Evolutionary conservation across 2,797 vertebrate genomes (phyloP), one percentile per base, ranked within the genome.

Genomic region (Chlorospingus semifuscus): DNA sequence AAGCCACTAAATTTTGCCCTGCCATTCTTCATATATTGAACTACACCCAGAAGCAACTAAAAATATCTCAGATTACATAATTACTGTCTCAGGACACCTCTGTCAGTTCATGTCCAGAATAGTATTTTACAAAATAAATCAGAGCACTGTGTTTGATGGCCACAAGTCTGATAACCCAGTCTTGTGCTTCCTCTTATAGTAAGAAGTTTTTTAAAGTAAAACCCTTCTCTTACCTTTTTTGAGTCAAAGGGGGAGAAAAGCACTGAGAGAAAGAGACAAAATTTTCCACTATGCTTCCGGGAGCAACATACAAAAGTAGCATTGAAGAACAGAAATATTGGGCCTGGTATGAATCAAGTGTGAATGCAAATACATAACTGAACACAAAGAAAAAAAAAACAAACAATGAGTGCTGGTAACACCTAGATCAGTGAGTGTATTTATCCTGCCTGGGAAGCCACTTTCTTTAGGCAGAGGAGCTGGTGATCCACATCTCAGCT

Each of bases 401-500:
- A 68, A 59, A 27, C 56, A 47, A 15, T 9, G 11, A 16, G 11
- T n/a, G 29, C n/a, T 78, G 49, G 8, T 26, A 44, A 69, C 16
- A 47, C 41, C 22, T 39, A 12, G 11, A 14, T n/a, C 53, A 39
- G 22, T 55, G 26, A 41, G 23, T 5, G 1, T 50, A 9, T 22
- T 64, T 29, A 46, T 27, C 30, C 42, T 18, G 44, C 30, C 61
- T 32, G 39, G 36, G 52, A n/a, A 41, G 29, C 3, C 11, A 6
- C 44, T 19, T 50, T n/a, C 53, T 41, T 39, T 16, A 42, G 6
- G 6, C 2, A 55, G 66, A 36, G 46, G 19, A 52, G 36, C 29
- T 59, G 39, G 15, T 59, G 56, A 68, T 57, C 17, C 21, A 37
- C 27, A 34, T 15, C 0, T 0, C 47, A 37, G 17, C 19, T 50